Evolutionary conservation across 2,113 vertebrate genomes (phyloP).

Genomic region (Mesocricetus auratus): DNA sequence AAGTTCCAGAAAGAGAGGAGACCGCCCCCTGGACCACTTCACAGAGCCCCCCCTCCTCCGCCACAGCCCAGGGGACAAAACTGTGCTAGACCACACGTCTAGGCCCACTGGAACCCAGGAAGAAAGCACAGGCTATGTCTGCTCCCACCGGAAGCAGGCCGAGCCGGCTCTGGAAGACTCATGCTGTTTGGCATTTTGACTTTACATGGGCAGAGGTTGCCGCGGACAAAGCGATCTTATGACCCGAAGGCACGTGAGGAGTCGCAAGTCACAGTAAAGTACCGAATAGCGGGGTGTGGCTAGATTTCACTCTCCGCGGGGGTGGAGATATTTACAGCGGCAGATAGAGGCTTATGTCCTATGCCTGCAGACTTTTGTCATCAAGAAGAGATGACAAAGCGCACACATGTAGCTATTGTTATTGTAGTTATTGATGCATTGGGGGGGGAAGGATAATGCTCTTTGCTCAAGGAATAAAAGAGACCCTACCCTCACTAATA

Average conservation of each 20-base stretch:
- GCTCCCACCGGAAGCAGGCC: no score
- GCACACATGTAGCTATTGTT: no score
- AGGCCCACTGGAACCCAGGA: neutral
- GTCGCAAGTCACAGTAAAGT: neutral
- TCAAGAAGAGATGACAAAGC: neutral
- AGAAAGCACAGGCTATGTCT: neutral
- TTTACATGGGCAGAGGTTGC: no score
- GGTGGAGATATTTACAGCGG: no score
- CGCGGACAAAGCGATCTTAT: neutral
- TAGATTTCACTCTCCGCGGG: no score
- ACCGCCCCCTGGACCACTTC: no score
- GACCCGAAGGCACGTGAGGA: neutral
- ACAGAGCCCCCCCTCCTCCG: neutral
- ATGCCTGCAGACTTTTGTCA: neutral
- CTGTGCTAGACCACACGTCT: rapidly evolving
- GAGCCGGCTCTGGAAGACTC: neutral
- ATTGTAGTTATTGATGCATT: neutral
- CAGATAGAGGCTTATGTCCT: neutral
- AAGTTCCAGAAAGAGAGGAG: neutral
- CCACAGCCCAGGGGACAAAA: rapidly evolving
- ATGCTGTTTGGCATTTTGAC: neutral
- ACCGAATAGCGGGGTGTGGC: no score
- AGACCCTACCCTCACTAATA: rapidly evolving
- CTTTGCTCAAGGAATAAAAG: neutral
- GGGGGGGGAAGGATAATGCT: neutral